These are phyloP conservation scores for Akabosia matsudoensis DNA, from an alignment of 1,140 invertebrate species.

Conservation along the genomic window DNA sequence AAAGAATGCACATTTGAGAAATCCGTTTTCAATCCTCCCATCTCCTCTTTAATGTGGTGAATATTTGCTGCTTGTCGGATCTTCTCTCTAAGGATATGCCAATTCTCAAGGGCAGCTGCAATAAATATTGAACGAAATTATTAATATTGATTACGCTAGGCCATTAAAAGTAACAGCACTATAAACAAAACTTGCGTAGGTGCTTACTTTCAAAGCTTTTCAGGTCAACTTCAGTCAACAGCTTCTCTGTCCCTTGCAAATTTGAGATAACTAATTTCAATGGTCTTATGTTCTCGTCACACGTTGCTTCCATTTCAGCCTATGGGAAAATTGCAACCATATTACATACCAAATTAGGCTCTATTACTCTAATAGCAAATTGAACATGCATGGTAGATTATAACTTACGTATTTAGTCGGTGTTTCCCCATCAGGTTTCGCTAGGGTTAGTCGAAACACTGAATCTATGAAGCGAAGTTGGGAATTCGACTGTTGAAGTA, in stretches of 20 bases:
- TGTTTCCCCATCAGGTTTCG: constrained; percentile 31
- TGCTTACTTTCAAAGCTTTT: constrained; percentile 42
- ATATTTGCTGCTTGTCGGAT: constrained; percentile 42
- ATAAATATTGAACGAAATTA: constrained; percentile 16
- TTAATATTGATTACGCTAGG: no score
- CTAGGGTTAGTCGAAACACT: constrained; percentile 54
- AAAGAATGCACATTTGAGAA: constrained; percentile 40
- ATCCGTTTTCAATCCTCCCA: constrained; percentile 39
- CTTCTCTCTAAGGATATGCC: constrained; percentile 42
- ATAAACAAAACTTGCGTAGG: no score
- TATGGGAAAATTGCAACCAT: constrained; percentile 50
- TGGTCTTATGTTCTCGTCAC: constrained; percentile 68
- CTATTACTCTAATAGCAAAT: neutral
- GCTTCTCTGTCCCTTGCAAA: constrained; percentile 43
- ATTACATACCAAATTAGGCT: neutral
- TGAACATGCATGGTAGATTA: no score
- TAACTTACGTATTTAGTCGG: constrained; percentile 42
- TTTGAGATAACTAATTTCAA: constrained; percentile 58
- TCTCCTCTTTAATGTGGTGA: constrained; percentile 43
- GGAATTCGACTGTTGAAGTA: constrained; percentile 58
- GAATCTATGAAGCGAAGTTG: constrained; percentile 59
- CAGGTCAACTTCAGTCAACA: constrained; percentile 43
- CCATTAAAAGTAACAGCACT: no score
- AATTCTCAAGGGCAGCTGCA: constrained; percentile 38
- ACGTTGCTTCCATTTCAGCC: constrained; percentile 70